Evolutionary conservation across 2,888 invertebrate species (phyloP), one percentile per base, ranked within the genome.

Genomic region (Erebia palarica): DNA sequence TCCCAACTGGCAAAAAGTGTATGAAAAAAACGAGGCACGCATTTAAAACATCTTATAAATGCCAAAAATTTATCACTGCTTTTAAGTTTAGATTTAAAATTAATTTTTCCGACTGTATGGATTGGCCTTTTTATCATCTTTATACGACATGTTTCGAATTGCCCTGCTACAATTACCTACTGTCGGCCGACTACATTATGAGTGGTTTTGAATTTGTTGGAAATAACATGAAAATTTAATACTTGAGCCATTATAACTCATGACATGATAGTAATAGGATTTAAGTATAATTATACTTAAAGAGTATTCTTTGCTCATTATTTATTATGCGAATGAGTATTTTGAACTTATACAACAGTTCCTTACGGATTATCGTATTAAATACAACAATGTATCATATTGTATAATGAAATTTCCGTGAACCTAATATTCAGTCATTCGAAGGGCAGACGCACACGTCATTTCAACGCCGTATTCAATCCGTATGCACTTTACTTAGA

Each of bases 401-500:
- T 65, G 73, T 71, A 77, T 75, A 58, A 75, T 69, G 64, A 68
- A 73, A 73, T 49, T 78, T 78, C 79, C 69, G 73, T 78, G 79
- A 74, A 79, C 72, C 75, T 78, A 77, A 78, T 77, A 76, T 78
- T 81, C 81, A 85, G 84, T 86, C 89, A 89, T 88, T 86, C 84
- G 81, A 86, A 88, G 83, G 86, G 84, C 90, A 90, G 90, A 90
- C 91, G 79, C 84, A 84, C 82, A 84, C 84, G 84, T 87, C 88
- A 87, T 86, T 85, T 83, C 82, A 79, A 84, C 83, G 81, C 82
- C 82, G 86, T 83, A 88, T 87, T 85, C 86, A 86, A 85, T 84
- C 86, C 84, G 85, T 86, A 88, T 90, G 90, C 91, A 90, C 82
- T 92, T 93, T 92, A 92, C 92, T 91, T 89, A 92, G 92, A 92